Evolutionary conservation across 2,888 invertebrate genomes (phyloP).

Genomic region (Mimas tiliae): DNA sequence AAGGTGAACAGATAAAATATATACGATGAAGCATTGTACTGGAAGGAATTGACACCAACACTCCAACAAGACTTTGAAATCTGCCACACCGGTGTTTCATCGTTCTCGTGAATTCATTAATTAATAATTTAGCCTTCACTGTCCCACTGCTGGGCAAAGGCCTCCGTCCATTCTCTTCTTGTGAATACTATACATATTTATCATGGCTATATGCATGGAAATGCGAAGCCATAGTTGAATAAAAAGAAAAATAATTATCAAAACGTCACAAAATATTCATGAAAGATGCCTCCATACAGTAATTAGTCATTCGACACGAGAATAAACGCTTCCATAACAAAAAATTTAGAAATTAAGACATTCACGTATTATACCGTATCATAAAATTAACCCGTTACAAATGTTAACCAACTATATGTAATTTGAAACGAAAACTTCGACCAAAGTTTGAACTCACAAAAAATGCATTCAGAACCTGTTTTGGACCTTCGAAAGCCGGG

Average conservation of each 20-base stretch:
- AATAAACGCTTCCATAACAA: constrained; percentile 22
- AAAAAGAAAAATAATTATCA: not conserved
- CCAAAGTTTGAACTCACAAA: constrained; percentile 15
- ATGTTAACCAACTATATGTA: constrained; percentile 31
- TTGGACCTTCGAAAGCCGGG: constrained; percentile 31
- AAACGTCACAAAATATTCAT: not conserved
- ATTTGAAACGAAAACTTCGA: constrained; percentile 25
- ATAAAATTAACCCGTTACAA: constrained; percentile 45
- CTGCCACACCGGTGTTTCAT: too few species aligned
- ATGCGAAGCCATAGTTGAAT: too few species aligned
- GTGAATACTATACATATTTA: too few species aligned
- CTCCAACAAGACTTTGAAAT: too few species aligned
- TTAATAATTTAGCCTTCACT: too few species aligned
- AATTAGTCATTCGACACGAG: constrained; percentile 30
- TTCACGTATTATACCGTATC: constrained; percentile 38
- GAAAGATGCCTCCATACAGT: not conserved
- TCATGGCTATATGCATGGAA: too few species aligned
- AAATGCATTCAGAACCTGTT: constrained; percentile 26
- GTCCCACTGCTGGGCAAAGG: too few species aligned
- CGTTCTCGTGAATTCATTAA: too few species aligned
- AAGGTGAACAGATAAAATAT: too few species aligned
- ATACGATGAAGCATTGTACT: too few species aligned
- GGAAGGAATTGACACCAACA: too few species aligned
- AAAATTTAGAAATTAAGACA: constrained; percentile 39
- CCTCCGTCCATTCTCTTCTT: too few species aligned